phyloP scores from a whole-genome alignment of 2,113 vertebrate species.

The Hiodon tergisus region DNA sequence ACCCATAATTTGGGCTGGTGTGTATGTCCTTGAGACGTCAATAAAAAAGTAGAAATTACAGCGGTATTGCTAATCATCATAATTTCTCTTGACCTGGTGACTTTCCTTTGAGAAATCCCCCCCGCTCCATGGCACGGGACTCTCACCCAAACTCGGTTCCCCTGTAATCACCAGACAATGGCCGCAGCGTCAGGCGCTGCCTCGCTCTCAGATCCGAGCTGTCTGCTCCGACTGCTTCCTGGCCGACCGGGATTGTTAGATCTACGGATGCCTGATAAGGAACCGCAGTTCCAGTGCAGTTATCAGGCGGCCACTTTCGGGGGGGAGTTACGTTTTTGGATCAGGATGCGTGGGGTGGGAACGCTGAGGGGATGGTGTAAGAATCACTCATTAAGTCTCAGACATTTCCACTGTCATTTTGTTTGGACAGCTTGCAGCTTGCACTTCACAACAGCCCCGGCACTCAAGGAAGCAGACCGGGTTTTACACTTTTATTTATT shows the following conservation, averaged over 20 bases:
- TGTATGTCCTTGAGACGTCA: neutral
- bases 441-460: conserved; percentile 39
- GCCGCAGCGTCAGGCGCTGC: neutral
- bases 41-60: conserved; percentile 7
- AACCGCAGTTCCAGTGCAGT: conserved; percentile 4
- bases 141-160: conserved; percentile 10
- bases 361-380: neutral
- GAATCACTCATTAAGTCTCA: conserved; percentile 53
- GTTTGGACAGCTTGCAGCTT: conserved; percentile 54
- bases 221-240: neutral
- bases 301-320: conserved; percentile 13
- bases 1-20: neutral
- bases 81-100: neutral
- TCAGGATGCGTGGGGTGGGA: conserved; percentile 49
- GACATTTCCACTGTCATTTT: conserved; percentile 50
- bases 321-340: conserved; percentile 43
- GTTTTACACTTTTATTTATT: neutral
- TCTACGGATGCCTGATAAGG: conserved; percentile 27
- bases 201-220: conserved; percentile 1
- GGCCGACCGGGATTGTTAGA: conserved; percentile 21
- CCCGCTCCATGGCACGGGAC: neutral
- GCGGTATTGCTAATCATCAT: neutral
- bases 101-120: neutral
- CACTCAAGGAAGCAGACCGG: conserved; percentile 33
- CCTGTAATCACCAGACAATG: conserved; percentile 13